Base-by-base conservation (phyloP, 2,888 invertebrate species). In the Acanthosepion lycidas region DNA sequence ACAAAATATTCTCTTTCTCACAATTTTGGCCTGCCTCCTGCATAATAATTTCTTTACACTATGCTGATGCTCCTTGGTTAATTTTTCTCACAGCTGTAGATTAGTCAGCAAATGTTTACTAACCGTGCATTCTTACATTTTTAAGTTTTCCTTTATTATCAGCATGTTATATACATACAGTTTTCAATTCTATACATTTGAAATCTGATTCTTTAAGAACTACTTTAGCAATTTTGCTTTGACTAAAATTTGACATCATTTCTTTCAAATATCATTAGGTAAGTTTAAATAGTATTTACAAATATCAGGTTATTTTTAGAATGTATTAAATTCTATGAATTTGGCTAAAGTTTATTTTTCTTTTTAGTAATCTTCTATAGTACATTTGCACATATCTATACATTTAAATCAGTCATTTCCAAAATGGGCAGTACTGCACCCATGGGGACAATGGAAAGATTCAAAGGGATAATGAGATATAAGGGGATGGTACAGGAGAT, bases 21-120 rank as follows among this genome's bases (percentile, higher is more conserved):
- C 78, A 78, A 78, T 78, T 78, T 78, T 78, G 78, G 78, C 78
- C n/a, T 78, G 78, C 78, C 78, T 78, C 3, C 33, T 78, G 78
- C 78, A 78, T 78, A n/a, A 78, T n/a, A 78, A 78, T n/a, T 78
- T 78, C n/a, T 78, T 78, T 78, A 78, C n/a, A 78, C 78, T 33
- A 33, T 78, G 78, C 78, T n/a, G 78, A n/a, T 78, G 78, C 78
- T 78, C 33, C 9, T 78, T 15, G n/a, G n/a, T n/a, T 23, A 78
- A 64, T 64, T 6, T 42, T 78, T 78, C 26, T 78, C 78, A 78
- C 78, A n/a, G 26, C 78, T n/a, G n/a, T 78, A 78, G 78, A 78
- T 12, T 78, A 78, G 78, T 33, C 78, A 78, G n/a, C 78, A n/a
- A 78, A 78, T n/a, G 20, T 78, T 78, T 78, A 78, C 6, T 33